phyloP scores from a whole-genome alignment of 2,113 vertebrate species.

The Sula dactylatra region DNA sequence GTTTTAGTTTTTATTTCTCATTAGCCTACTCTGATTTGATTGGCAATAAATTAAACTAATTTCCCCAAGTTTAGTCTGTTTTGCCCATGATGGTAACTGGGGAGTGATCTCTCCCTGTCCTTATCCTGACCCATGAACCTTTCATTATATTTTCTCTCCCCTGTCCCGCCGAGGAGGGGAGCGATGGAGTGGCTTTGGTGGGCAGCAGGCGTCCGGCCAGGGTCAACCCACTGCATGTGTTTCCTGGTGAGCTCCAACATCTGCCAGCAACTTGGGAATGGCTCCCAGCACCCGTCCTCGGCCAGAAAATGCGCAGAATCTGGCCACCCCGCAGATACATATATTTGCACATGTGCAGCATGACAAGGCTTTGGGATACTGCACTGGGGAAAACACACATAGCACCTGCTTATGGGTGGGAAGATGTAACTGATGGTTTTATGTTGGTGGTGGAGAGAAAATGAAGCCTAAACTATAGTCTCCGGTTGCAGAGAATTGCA shows the following conservation, averaged over 20 bases:
- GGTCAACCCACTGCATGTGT: too few relatives aligned
- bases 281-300: rapidly evolving
- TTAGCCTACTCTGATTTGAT: too few relatives aligned
- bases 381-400: rapidly evolving
- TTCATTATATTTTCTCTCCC: too few relatives aligned
- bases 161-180: too few relatives aligned
- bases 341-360: background rate
- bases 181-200: too few relatives aligned
- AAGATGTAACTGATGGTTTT: background rate
- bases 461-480: background rate
- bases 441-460: background rate
- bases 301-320: background rate
- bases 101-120: too few relatives aligned
- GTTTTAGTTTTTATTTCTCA: too few relatives aligned
- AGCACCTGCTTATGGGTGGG: background rate
- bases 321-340: rapidly evolving
- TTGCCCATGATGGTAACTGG: too few relatives aligned
- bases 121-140: too few relatives aligned
- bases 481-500: background rate
- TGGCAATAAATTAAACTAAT: too few relatives aligned
- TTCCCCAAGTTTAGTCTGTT: too few relatives aligned
- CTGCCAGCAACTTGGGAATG: background rate
- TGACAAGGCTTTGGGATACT: background rate
- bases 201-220: too few relatives aligned
- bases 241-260: background rate